phyloP scores from a whole-genome alignment of 2,113 vertebrate species.

The Brachyistius frenatus region DNA sequence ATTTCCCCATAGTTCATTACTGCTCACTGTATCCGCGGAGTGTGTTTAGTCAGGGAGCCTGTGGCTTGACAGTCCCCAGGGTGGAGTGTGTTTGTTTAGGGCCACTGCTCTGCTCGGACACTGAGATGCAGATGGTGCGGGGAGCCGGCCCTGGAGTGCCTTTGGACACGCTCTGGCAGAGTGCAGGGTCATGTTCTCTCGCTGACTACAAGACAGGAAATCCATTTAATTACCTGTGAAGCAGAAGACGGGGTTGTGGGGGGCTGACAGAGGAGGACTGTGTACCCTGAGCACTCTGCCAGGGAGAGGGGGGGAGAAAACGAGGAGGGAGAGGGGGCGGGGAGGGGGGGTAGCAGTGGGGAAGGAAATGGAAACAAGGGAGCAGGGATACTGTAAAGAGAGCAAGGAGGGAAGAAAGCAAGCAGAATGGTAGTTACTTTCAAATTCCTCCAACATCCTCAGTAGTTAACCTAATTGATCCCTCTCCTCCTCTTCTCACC shows the following conservation, averaged over 20 bases:
- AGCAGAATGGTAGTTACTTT: constrained; percentile 26
- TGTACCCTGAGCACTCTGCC: constrained; percentile 91
- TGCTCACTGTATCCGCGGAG: constrained; percentile 61
- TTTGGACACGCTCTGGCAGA: constrained; percentile 88
- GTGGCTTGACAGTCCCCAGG: constrained; percentile 75
- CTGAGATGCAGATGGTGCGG: constrained; percentile 86
- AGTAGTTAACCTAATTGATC: constrained; percentile 43
- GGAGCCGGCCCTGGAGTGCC: constrained; percentile 90
- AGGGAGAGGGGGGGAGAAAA: constrained; percentile 51
- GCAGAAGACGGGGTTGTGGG: constrained; percentile 92
- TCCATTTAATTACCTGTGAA: constrained; percentile 99
- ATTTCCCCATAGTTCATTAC: constrained; percentile 72
- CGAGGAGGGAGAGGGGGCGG: neutral
- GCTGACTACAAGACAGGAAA: constrained; percentile 99
- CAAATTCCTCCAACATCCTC: constrained; percentile 29
- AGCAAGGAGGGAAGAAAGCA: constrained; percentile 23
- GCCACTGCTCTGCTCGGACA: constrained; percentile 80
- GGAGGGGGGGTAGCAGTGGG: constrained; percentile 20
- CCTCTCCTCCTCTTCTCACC: constrained; percentile 18
- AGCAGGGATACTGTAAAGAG: constrained; percentile 45
- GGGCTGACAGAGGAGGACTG: constrained; percentile 92
- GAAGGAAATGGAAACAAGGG: constrained; percentile 49
- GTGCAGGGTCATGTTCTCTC: constrained; percentile 95
- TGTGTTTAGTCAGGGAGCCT: constrained; percentile 67
- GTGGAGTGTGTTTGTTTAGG: constrained; percentile 83